Evolutionary conservation across 2,113 vertebrate species (phyloP), one percentile per base, ranked within the genome.

Genomic region (Sciurus niger): DNA sequence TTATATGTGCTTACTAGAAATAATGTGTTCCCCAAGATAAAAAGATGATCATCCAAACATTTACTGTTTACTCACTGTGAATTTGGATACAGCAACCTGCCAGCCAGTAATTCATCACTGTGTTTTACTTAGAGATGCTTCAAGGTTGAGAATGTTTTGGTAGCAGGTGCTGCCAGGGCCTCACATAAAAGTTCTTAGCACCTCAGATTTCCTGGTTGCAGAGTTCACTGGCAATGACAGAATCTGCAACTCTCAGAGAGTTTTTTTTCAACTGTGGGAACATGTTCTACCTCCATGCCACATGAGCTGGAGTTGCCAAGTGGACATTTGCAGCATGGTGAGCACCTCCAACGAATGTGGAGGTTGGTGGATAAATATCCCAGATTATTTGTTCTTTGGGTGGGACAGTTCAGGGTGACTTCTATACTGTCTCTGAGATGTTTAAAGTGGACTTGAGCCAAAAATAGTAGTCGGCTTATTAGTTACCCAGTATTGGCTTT

Each of bases 71-170:
- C 67, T 91, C 83, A 37, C 82, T 67, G 4, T 86, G n/a, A 74
- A 8, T 87, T 58, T 88, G n/a, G 51, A 28, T n/a, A n/a, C 4
- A 51, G 55, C 43, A 77, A 51, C 20, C 34, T 87, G 73, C 46
- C 37, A 77, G 40, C 22, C 20, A 89, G 37, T 80, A 28, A 46
- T 11, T 76, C 58, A 77, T 70, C 55, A 46, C 9, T 37, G 22
- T 78, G 37, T 89, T 95, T 85, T 65, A 43, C 51, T 89, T 77
- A 82, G 30, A 76, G 32, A 40, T 51, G 58, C 48, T 53, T 89
- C 70, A 58, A 70, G 58, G 25, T 20, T 55, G 43, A 53, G 37
- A 53, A n/a, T 58, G 5, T 72, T 25, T 77, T 82, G 65, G n/a
- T n/a, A 89, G 34, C n/a, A 84, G 30, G 70, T 43, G 22, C 8